phyloP scores from a whole-genome alignment of 1,140 invertebrate species.

The Drosophila equinoxialis region DNA sequence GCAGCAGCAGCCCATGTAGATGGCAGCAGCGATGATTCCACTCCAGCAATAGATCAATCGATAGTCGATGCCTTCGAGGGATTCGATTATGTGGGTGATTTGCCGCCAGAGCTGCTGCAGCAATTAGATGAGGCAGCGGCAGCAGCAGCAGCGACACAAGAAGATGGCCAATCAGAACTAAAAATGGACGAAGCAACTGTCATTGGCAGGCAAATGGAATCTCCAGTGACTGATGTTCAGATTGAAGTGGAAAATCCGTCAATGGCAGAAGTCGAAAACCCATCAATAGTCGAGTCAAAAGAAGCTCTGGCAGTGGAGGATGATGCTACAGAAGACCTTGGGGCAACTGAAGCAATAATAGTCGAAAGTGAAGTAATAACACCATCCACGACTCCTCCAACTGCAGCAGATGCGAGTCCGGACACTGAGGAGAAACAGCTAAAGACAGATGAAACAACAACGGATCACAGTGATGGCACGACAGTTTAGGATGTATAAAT shows the following conservation, averaged over 20 bases:
- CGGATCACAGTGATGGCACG: background rate
- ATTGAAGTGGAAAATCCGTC: background rate
- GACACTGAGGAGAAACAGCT: slow-evolving; percentile 1
- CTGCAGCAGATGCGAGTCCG: background rate
- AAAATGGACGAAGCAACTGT: background rate
- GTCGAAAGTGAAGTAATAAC: background rate
- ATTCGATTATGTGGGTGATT: slow-evolving; percentile 59
- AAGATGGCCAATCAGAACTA: background rate
- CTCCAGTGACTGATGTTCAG: background rate
- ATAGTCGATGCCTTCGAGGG: slow-evolving; percentile 31
- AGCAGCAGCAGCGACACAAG: background rate
- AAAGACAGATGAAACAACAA: background rate
- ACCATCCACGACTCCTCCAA: background rate
- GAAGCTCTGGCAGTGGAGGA: background rate
- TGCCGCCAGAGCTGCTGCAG: slow-evolving; percentile 64
- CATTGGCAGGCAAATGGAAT: background rate
- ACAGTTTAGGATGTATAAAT: background rate
- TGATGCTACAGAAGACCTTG: background rate
- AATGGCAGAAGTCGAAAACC: background rate
- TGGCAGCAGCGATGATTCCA: slow-evolving; percentile 18
- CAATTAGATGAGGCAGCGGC: slow-evolving; percentile 56
- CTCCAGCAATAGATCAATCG: background rate
- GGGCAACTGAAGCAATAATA: background rate
- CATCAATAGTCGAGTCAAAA: too few species aligned
- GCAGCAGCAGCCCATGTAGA: slow-evolving; percentile 35